Conservation (phyloP, 2,888 invertebrate species). For the Macropis europaea region DNA sequence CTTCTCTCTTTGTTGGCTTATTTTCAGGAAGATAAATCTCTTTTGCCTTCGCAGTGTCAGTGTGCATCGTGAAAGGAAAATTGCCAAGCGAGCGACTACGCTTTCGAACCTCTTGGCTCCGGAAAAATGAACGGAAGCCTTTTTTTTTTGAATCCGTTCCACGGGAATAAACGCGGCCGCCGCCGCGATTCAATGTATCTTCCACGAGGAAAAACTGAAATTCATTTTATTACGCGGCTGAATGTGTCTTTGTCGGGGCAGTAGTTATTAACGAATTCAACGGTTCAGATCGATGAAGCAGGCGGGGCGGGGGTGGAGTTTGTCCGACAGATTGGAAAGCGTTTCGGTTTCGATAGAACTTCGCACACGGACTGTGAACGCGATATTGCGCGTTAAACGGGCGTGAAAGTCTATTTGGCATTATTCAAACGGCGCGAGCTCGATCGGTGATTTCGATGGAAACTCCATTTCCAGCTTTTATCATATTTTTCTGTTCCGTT, state of each 20-base stretch:
- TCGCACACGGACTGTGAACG: neutral
- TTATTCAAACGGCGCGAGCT: neutral
- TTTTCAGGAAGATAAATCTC: conserved; percentile 9
- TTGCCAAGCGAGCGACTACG: neutral
- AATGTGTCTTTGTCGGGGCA: neutral
- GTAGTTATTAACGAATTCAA: conserved; percentile 10
- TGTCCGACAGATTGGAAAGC: conserved; percentile 14
- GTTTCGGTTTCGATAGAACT: conserved; percentile 18
- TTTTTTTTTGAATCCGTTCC: neutral
- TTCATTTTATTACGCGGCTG: neutral
- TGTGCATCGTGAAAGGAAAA: neutral
- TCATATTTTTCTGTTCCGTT: neutral
- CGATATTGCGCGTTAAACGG: conserved; percentile 18
- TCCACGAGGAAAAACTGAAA: neutral
- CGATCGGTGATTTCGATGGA: neutral
- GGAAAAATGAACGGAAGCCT: neutral
- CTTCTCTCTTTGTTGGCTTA: neutral
- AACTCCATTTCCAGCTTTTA: neutral
- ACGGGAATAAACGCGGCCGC: too few relatives aligned
- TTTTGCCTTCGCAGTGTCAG: neutral
- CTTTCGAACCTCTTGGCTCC: neutral
- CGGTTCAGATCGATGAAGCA: neutral
- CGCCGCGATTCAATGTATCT: too few relatives aligned
- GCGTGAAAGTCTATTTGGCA: conserved; percentile 2
- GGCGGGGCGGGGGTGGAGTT: neutral